Percentiles rank a stretch among this genome's conserved stretches.
phyloP scores from a whole-genome alignment of 2,888 invertebrate genomes.

The Meliscaeva auricollis region DNA sequence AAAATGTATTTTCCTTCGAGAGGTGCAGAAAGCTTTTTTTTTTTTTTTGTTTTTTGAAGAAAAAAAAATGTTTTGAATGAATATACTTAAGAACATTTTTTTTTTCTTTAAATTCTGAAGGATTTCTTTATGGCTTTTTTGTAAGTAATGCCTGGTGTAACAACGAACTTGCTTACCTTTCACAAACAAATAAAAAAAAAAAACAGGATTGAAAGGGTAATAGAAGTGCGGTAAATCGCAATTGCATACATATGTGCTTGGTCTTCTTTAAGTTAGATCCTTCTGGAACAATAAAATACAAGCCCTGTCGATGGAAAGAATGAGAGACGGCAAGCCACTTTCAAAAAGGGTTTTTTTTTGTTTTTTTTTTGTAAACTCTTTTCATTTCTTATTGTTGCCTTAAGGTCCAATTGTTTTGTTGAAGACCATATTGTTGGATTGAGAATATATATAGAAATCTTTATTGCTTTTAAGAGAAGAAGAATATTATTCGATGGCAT shows the following conservation, averaged over 20 bases:
- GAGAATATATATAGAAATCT: slow-evolving; percentile 49
- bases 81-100: slow-evolving; percentile 45
- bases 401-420: slow-evolving; percentile 64
- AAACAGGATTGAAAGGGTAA: slow-evolving; percentile 60
- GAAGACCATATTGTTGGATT: slow-evolving; percentile 45
- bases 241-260: slow-evolving; percentile 74
- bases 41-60: slow-evolving; percentile 7
- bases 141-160: slow-evolving; percentile 27
- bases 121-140: slow-evolving; percentile 64
- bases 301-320: slow-evolving; percentile 41
- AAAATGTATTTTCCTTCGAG: slow-evolving; percentile 18
- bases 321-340: slow-evolving; percentile 6
- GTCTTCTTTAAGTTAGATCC: slow-evolving; percentile 53
- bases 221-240: slow-evolving; percentile 69
- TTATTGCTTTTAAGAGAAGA: slow-evolving; percentile 41
- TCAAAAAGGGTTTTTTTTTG: slow-evolving; percentile 34
- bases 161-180: slow-evolving; percentile 19
- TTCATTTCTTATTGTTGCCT: slow-evolving; percentile 49
- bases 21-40: too few relatives aligned
- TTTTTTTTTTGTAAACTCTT: slow-evolving; percentile 17
- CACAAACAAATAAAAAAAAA: slow-evolving; percentile 43
- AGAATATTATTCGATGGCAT: slow-evolving; percentile 15
- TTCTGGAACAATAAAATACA: slow-evolving; percentile 60
- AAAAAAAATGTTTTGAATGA: slow-evolving; percentile 50
- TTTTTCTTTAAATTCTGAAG: slow-evolving; percentile 38